Evolutionary conservation across 2,888 invertebrate genomes (phyloP).

Genomic region (Rugalucina vietnamica): DNA sequence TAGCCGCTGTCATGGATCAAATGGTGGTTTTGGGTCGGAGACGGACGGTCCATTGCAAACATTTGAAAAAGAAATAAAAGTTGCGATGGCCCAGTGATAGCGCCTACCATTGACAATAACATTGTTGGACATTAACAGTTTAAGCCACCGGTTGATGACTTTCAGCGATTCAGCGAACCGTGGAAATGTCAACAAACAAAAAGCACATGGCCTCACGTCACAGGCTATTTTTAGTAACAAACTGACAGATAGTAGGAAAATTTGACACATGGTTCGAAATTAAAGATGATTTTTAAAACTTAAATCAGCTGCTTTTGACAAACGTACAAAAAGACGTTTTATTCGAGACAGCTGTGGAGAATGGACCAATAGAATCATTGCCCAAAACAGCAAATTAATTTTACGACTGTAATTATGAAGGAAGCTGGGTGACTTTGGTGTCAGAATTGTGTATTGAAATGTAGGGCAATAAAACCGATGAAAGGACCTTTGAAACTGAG

Average conservation of each 20-base stretch:
- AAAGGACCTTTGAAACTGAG: slow-evolving; percentile 56
- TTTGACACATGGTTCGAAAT: slow-evolving; percentile 57
- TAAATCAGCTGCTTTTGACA: slow-evolving; percentile 7
- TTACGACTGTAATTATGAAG: not conserved
- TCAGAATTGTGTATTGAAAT: not conserved
- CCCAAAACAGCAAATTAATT: not conserved
- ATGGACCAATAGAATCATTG: not conserved
- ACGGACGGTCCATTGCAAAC: too few species aligned
- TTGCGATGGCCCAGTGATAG: too few species aligned
- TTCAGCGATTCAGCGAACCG: too few species aligned
- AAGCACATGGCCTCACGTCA: slow-evolving; percentile 40
- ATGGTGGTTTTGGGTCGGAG: too few species aligned
- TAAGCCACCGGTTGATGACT: too few species aligned
- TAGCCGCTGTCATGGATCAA: too few species aligned
- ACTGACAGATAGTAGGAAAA: slow-evolving; percentile 59
- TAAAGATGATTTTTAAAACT: not conserved
- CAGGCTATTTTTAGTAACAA: slow-evolving; percentile 45
- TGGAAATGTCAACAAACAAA: slow-evolving; percentile 28
- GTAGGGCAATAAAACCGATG: slow-evolving; percentile 8
- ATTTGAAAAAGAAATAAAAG: too few species aligned
- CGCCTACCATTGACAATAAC: too few species aligned
- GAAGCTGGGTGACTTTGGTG: not conserved
- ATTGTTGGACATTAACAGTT: too few species aligned
- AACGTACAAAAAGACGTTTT: not conserved
- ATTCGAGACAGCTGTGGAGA: not conserved